phyloP scores from a whole-genome alignment of 2,888 invertebrate genomes.

The Maniola hyperantus region DNA sequence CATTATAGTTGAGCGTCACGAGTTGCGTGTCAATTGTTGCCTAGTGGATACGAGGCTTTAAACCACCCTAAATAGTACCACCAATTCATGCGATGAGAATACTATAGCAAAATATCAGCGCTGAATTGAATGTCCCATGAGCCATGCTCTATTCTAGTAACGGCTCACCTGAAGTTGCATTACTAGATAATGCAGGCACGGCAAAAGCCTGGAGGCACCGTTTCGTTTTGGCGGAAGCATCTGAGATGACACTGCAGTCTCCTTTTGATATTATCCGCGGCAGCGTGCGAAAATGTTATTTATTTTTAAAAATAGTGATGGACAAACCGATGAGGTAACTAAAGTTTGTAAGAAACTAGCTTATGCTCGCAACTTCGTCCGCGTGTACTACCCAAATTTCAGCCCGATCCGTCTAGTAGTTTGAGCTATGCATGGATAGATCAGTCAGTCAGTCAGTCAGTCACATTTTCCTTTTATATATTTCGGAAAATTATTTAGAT shows the following conservation, averaged over 20 bases:
- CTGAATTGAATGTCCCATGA: slow-evolving; percentile 30
- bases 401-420: no score
- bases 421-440: no score
- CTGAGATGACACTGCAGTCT: slow-evolving; percentile 76
- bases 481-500: no score
- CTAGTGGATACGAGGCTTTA: background rate
- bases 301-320: slow-evolving; percentile 10
- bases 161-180: slow-evolving; percentile 79
- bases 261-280: slow-evolving; percentile 60
- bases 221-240: slow-evolving; percentile 75
- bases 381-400: no score
- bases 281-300: slow-evolving; percentile 53
- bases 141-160: slow-evolving; percentile 64
- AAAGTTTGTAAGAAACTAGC: background rate
- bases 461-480: no score
- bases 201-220: slow-evolving; percentile 68
- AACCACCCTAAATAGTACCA: slow-evolving; percentile 5
- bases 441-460: no score
- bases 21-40: no score
- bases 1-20: no score
- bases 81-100: slow-evolving; percentile 25
- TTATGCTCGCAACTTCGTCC: no score
- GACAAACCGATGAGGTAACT: background rate
- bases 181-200: slow-evolving; percentile 75
- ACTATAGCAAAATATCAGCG: background rate